Base-by-base conservation (phyloP, 92 coral and sea anemone species). In the Heliopora coerulea region DNA sequence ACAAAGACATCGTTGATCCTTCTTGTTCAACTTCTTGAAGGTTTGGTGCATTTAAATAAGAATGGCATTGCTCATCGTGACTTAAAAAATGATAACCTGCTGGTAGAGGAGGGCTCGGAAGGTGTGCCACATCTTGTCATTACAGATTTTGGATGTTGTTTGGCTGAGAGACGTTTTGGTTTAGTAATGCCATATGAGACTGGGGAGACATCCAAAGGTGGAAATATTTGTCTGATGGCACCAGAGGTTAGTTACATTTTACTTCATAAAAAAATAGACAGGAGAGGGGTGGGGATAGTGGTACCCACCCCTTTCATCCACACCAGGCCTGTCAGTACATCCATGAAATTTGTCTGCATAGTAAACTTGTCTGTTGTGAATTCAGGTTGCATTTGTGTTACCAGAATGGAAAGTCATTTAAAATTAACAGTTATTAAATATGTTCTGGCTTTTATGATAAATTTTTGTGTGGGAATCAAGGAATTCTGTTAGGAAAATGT, bases 171-270 rank as follows among this genome's bases (percentile, higher is more conserved):
- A 33, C 27, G 79, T 9, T 33, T 84, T 64, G 96, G 89, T 34
- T 68, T 92, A 59, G 49, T 23, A 40, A 60, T 92, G 46, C 97
- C 97, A 15, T 89, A 86, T 73, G 29, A 82, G 56, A 92, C 96
- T 29, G 87, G 81, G 26, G 96, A 90, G 67, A 92, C 91, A 28
- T 81, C 80, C 50, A 80, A 87, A 2, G 97, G 97, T 46, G 97
- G 97, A 63, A 92, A 92, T 78, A 26, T 30, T 41, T 58, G 15
- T 31, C 86, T 87, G 15, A 92, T 92, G 97, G 93, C 97, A 13
- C 97, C 97, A 34, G 97, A 92, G 96, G 97, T 92, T 57, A 34
- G n/a, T n/a, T n/a, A n/a, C n/a, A n/a, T n/a, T n/a, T n/a, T n/a
- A n/a, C n/a, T n/a, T n/a, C n/a, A n/a, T n/a, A n/a, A n/a, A n/a